Evolutionary conservation across 1,140 invertebrate genomes (phyloP).

Genomic region (Gerris buenoi): DNA sequence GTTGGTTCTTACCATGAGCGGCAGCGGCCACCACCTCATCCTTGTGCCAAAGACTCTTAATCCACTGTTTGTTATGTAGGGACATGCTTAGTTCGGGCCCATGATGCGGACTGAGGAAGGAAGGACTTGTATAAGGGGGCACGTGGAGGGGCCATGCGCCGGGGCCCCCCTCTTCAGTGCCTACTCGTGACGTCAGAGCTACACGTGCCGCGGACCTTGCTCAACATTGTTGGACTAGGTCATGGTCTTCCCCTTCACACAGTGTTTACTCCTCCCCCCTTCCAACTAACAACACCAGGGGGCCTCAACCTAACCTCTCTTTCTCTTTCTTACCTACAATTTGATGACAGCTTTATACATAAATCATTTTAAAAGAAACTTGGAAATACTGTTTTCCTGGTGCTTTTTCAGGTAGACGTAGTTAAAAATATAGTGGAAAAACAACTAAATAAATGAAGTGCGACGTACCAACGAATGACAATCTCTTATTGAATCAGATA

Average conservation of each 20-base stretch:
- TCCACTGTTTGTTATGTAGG: conserved; percentile 24
- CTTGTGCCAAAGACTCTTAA: conserved; percentile 25
- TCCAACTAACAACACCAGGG: not conserved
- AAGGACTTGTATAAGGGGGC: conserved; percentile 12
- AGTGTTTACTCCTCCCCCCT: too few relatives aligned
- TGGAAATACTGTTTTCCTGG: too few relatives aligned
- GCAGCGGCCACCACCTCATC: conserved; percentile 9
- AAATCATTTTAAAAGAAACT: not conserved
- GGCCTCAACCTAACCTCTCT: not conserved
- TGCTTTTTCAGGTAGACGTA: too few relatives aligned
- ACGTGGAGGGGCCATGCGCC: conserved; percentile 11
- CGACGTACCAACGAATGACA: too few relatives aligned
- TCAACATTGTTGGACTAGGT: conserved; percentile 1
- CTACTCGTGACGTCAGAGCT: conserved; percentile 6
- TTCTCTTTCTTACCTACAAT: not conserved
- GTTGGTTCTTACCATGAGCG: conserved; percentile 2
- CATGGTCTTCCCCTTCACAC: not conserved
- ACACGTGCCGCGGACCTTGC: not conserved
- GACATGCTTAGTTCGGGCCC: conserved; percentile 16
- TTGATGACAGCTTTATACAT: not conserved
- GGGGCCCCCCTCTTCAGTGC: conserved; percentile 8
- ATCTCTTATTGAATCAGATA: too few relatives aligned
- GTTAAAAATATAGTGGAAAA: too few relatives aligned
- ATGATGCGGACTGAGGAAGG: conserved; percentile 9
- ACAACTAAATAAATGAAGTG: too few relatives aligned